A percentile compares a stretch with the other conserved stretches of the same genome.
Conservation (phyloP, 1,140 invertebrate genomes). For the Brachionus plicatilis region DNA sequence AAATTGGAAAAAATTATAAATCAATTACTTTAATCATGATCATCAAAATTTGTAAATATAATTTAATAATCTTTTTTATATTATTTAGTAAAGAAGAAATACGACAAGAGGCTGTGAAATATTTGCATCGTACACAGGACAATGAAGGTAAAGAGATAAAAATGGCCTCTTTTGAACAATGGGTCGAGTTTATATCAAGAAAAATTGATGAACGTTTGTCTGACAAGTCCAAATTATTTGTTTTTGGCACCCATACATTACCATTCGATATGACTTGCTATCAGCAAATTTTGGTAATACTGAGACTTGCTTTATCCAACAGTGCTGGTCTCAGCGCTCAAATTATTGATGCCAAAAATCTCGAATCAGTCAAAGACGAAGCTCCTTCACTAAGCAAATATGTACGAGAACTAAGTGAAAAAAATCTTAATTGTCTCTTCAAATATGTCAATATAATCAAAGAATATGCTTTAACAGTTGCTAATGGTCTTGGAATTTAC, state of each 20-base stretch:
- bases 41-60: too few species aligned
- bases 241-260: slow-evolving; percentile 9
- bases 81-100: slow-evolving; percentile 66
- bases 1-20: too few species aligned
- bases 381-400: slow-evolving; percentile 46
- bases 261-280: slow-evolving; percentile 20
- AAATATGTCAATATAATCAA: slow-evolving; percentile 41
- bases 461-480: slow-evolving; percentile 44
- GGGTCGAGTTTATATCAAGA: slow-evolving; percentile 40
- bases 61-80: too few species aligned
- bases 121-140: slow-evolving; percentile 61
- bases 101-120: slow-evolving; percentile 66
- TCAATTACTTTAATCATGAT: too few species aligned
- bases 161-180: slow-evolving; percentile 46
- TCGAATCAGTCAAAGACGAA: slow-evolving; percentile 44
- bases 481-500: slow-evolving; percentile 59
- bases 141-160: slow-evolving; percentile 51
- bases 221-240: slow-evolving; percentile 7
- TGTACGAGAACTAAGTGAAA: slow-evolving; percentile 57
- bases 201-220: background rate
- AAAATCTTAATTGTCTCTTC: slow-evolving; percentile 43
- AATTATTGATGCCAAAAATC: slow-evolving; percentile 42
- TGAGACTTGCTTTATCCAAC: slow-evolving; percentile 66
- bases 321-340: slow-evolving; percentile 49
- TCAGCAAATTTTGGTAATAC: slow-evolving; percentile 64